phyloP scores from a whole-genome alignment of 1,140 invertebrate genomes.

The Nephila pilipes region DNA sequence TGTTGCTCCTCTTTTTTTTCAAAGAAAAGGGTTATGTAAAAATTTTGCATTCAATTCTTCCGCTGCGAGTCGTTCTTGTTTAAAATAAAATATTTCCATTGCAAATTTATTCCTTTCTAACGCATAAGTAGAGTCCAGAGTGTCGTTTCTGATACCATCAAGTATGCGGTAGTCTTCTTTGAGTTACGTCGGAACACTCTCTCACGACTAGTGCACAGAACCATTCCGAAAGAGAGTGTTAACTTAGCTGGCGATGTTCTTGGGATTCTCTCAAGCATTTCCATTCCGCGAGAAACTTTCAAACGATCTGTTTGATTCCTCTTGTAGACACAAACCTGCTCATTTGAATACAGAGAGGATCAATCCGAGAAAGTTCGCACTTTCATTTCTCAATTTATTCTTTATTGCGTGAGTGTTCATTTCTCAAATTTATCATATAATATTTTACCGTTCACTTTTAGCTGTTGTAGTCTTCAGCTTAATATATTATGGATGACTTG shows the following conservation, averaged over 20 bases:
- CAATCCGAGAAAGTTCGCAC: constrained; percentile 2
- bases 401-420: not conserved
- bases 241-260: constrained; percentile 28
- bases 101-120: constrained; percentile 58
- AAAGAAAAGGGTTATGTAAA: constrained; percentile 65
- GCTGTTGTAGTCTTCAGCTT: too few relatives aligned
- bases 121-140: constrained; percentile 57
- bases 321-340: constrained; percentile 52
- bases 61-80: constrained; percentile 61
- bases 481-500: too few relatives aligned
- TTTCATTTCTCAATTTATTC: constrained; percentile 8
- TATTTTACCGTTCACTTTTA: too few relatives aligned
- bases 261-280: constrained; percentile 40
- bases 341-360: constrained; percentile 58
- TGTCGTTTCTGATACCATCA: constrained; percentile 66
- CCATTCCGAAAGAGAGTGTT: constrained; percentile 23
- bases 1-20: constrained; percentile 56
- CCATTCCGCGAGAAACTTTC: constrained; percentile 7
- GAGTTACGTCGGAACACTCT: constrained; percentile 33
- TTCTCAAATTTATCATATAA: not conserved
- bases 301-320: constrained; percentile 59
- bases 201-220: constrained; percentile 14
- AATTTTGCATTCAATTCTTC: constrained; percentile 57
- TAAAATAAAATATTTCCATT: constrained; percentile 72
- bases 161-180: constrained; percentile 35